Evolutionary conservation across 2,797 vertebrate species (phyloP).

Genomic region (Falco novaeseelandiae): DNA sequence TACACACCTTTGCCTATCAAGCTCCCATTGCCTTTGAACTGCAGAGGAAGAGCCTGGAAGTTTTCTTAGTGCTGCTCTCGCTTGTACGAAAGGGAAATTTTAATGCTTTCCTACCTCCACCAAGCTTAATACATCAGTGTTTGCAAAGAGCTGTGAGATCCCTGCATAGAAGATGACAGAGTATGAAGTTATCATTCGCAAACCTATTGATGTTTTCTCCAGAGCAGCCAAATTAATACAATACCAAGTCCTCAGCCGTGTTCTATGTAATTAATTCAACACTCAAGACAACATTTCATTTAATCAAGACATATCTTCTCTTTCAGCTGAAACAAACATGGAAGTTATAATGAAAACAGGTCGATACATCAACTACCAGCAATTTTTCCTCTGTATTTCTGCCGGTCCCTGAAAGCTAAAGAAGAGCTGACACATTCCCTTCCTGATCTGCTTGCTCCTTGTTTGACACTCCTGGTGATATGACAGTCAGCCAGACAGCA

Average conservation of each 20-base stretch:
- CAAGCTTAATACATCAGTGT: background rate
- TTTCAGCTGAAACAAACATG: conserved; percentile 53
- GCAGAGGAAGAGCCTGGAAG: background rate
- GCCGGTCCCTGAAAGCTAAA: background rate
- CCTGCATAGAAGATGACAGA: background rate
- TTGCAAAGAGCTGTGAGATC: background rate
- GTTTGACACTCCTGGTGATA: background rate
- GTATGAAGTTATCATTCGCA: background rate
- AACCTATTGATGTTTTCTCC: background rate
- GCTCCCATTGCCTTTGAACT: background rate
- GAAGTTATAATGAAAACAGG: conserved; percentile 54
- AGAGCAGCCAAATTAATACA: conserved; percentile 25
- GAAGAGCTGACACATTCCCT: background rate
- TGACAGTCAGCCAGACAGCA: background rate
- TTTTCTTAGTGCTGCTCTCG: background rate
- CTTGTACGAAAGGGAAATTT: background rate
- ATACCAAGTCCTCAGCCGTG: background rate
- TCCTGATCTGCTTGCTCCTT: background rate
- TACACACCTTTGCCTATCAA: background rate
- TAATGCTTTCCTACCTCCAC: background rate
- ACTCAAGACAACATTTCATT: conserved; percentile 52
- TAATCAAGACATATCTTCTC: conserved; percentile 69
- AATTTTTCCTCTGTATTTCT: background rate
- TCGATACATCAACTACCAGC: conserved; percentile 39
- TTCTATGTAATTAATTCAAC: conserved; percentile 45